A percentile compares a stretch with the other conserved stretches of the same genome.
Evolutionary conservation across 2,888 invertebrate species (phyloP).

Genomic region (Deladenus siricidicola): DNA sequence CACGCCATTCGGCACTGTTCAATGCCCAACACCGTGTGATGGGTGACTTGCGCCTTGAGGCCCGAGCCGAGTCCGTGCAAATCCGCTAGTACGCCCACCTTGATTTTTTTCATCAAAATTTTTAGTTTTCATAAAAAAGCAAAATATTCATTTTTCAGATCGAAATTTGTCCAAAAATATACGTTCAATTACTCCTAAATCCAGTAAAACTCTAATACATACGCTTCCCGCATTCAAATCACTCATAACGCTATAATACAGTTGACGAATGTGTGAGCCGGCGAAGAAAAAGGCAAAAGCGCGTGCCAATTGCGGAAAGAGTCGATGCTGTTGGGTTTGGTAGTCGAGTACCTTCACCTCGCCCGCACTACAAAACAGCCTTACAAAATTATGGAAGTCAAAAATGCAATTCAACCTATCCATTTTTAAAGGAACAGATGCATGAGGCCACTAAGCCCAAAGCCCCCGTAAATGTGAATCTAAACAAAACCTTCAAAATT

Average conservation of each 20-base stretch:
- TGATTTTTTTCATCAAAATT: not conserved
- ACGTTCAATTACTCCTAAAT: not conserved
- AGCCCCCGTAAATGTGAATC: too few species aligned
- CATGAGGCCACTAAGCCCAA: too few species aligned
- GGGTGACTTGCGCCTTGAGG: conserved; percentile 76
- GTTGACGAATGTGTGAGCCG: conserved; percentile 46
- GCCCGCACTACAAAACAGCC: conserved; percentile 63
- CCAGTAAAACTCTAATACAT: conserved; percentile 50
- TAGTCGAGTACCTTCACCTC: conserved; percentile 88
- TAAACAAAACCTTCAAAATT: too few species aligned
- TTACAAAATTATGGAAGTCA: too few species aligned
- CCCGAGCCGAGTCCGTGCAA: conserved; percentile 84
- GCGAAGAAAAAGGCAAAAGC: conserved; percentile 70
- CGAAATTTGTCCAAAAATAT: not conserved
- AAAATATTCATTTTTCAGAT: not conserved
- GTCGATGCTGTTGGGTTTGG: conserved; percentile 83
- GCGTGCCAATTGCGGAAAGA: conserved; percentile 67
- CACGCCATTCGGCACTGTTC: conserved; percentile 80
- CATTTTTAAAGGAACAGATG: too few species aligned
- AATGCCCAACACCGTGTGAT: conserved; percentile 60
- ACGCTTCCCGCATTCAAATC: conserved; percentile 57
- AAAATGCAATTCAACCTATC: too few species aligned
- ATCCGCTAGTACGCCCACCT: conserved; percentile 57
- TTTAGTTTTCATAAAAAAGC: too few species aligned
- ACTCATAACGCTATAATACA: conserved; percentile 52